Evolutionary conservation across 23 tunicate genomes (phyloP), one percentile per base, ranked within the genome.

Genomic region (Clavelina lepadiformis): DNA sequence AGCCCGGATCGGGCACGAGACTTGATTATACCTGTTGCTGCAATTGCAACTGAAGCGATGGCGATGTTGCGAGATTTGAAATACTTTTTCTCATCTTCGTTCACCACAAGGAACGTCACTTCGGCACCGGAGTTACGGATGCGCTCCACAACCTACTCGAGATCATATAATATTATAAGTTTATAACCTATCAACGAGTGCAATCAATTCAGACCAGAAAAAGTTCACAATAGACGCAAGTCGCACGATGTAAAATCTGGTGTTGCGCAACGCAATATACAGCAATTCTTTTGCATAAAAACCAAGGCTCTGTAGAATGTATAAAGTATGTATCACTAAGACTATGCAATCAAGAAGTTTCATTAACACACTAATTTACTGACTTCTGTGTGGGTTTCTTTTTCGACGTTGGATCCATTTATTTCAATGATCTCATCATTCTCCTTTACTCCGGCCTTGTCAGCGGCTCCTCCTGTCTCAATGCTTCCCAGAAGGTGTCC

Each of bases 401-500:
- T 60, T 27, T 57, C 70, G 5, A 79, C 86, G 35, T 79, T 79
- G 8, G 51, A 78, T 0, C 87, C 87, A 33, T 88, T 78, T 6
- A 88, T 71, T 68, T 88, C 87, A 1, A 88, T 60, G 35, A 88
- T 79, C 21, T 63, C 56, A 68, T 88, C 96, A 31, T 57, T 38
- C n/a, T 88, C 96, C 35, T 65, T 21, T 11, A 74, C 73, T 5
- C 96, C 96, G 1, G 87, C 87, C 3, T 44, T 29, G 38, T 58
- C 83, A 20, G 96, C 86, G 20, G 96, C 58, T 11, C 96, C 85
- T 8, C 67, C 81, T 33, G 68, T 32, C 47, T 88, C 96, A 24
- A 88, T 50, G 33, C 74, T 67, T 0, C 69, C 56, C n/a, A 88
- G 76, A 35, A 58, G 53, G 49, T 88, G 96, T 1, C 82, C 96